Evolutionary conservation across 2,113 vertebrate species (phyloP), one percentile per base, ranked within the genome.

Genomic region (Thunnus thynnus): DNA sequence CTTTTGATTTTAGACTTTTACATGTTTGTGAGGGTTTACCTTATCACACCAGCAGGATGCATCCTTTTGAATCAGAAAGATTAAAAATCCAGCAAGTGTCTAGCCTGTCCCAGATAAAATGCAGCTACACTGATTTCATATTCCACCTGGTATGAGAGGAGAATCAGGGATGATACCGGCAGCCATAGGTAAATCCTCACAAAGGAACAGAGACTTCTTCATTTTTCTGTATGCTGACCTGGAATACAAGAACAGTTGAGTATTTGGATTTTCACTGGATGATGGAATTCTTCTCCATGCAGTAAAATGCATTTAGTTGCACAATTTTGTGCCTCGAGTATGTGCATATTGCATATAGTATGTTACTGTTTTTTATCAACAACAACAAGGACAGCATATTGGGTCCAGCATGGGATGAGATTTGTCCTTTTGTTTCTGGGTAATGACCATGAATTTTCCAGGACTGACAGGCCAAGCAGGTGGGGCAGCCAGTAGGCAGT

Each of bases 391-490:
- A 48, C 12, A 65, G 84, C 80, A 82, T 72, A 88, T 76, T 86
- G 84, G 84, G 61, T 79, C 55, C 56, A 84, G 54, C 76, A 36
- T 78, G 60, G 71, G 87, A 78, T 74, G 62, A 41, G 65, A 72
- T 86, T 79, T 79, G 68, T 81, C 72, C 78, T 86, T 94, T 93
- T 93, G 90, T 95, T 88, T 89, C 36, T 78, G 87, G 78, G 90
- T 94, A 91, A 85, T 92, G 89, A 89, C 72, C 5, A 1, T 91
- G 85, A 93, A 69, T 83, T 84, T 84, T 87, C 82, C 85, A 75
- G 86, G 83, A 62, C 85, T 91, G 93, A 91, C 86, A 91, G 78
- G 67, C 74, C 87, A 91, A 89, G 89, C 84, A 93, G 93, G 90
- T 91, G 84, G 86, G 90, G 80, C 84, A 75, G 66, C 61, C 46